Base-by-base conservation (phyloP, 2,797 vertebrate species). In the Cuniculus paca region DNA sequence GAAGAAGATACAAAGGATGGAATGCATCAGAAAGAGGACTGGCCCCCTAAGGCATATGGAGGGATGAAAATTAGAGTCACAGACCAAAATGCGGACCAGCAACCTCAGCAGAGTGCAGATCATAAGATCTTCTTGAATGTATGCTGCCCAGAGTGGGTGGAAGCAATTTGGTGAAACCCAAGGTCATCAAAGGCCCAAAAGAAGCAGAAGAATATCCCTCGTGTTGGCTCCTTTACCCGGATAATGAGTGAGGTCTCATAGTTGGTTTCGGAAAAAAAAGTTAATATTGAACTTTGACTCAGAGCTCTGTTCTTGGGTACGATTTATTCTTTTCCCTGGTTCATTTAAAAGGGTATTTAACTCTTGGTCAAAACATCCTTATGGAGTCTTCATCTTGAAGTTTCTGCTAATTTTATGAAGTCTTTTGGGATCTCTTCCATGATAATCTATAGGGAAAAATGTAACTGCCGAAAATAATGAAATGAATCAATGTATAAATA, bases 141-240 rank as follows among this genome's bases (percentile, higher is more conserved):
- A 92, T 99, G 99, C 98, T 99, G 99, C 79, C 99, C 99, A 0
- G 99, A 99, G 7, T 99, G 99, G 99, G 99, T 99, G 45, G 98
- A 96, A 99, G 99, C 0, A 98, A 99, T 93, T 99, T 99, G 99
- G 98, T 99, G 0, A 99, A 99, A 11, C 96, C 98, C 0, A 98
- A 98, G 20, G 99, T 99, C 58, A 61, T 99, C n/a, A 99, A 99
- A 91, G 98, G 98, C 0, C 99, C 99, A 83, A 99, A 99, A 0
- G 99, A 99, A 97, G 99, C 99, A 6, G 99, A 99, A 19, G 90
- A 99, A 99, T 99, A 2, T 99, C 99, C 0, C 98, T 65, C 99
- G 0, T 99, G 99, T 95, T 99, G 96, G 99, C 99, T 5, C 97
- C 99, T 95, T 98, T 99, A 85, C 98, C 6, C 74, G 97, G 98